Base-by-base conservation (phyloP, 2,113 vertebrate genomes). In the Podiceps cristatus region DNA sequence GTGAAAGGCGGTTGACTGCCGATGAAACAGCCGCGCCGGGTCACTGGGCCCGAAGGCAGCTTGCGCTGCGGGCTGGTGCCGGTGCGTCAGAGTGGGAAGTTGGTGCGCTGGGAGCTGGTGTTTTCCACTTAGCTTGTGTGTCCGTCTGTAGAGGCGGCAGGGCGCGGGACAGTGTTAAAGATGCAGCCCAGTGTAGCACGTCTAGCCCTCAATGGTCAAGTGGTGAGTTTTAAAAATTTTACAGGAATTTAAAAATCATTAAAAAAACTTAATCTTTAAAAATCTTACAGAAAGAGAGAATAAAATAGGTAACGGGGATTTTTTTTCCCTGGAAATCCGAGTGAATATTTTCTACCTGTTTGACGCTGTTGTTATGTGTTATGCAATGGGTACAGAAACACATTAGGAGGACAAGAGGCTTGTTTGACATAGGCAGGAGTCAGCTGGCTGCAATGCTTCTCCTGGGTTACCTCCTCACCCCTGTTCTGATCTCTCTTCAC, bases 31-130 rank as follows among this genome's bases (percentile, higher is more conserved):
- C 5, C 0, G 16, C 40, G 47, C 44, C 40, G 13, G 18, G 17
- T 45, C 44, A 19, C n/a, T 18, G 53, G 33, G 62, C 27, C 47
- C 33, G 55, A n/a, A 2, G 8, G 56, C 31, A 2, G 16, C 23
- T 1, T 4, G 19, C 1, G 7, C 69, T 3, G 1, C 31, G 8
- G 40, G 27, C 66, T 33, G 44, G 24, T 53, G 62, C 53, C 1
- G 0, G 14, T 9, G 28, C 16, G 37, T 13, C 35, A 4, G 27
- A 42, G 28, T 3, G n/a, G 52, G 5, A 13, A 40, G 55, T 0
- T 60, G n/a, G 60, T 49, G 33, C 0, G 0, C 63, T 42, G 55
- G 9, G 40, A 60, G 18, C 23, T 63, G n/a, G 11, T 62, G 37
- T 33, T 73, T 59, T 37, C 37, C 33, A 3, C 42, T 31, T 16